These are phyloP conservation scores for Drosophila truncata DNA, from an alignment of 1,140 invertebrate genomes.

Conservation along the genomic window DNA sequence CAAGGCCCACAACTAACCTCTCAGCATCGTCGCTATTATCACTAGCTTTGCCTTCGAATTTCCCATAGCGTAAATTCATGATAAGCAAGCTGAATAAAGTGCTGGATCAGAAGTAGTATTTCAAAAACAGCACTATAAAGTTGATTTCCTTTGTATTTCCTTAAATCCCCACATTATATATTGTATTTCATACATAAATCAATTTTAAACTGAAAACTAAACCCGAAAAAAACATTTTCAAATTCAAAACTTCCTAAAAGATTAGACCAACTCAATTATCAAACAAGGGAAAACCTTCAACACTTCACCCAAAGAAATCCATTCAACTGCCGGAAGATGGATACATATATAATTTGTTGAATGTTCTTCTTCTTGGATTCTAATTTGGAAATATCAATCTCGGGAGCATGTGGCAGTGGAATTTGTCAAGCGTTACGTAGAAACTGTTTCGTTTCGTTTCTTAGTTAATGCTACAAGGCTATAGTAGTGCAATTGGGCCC, in stretches of 20 bases:
- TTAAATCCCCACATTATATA: neutral
- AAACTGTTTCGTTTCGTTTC: constrained; percentile 79
- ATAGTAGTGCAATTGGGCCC: constrained; percentile 69
- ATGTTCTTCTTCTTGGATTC: constrained; percentile 32
- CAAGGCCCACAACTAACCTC: neutral
- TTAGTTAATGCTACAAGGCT: constrained; percentile 59
- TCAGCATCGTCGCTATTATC: neutral
- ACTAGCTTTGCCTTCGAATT: neutral
- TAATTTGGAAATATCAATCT: constrained; percentile 60
- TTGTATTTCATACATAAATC: neutral
- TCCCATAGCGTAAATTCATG: neutral
- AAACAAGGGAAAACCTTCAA: neutral
- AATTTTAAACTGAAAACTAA: neutral
- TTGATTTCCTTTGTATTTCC: neutral
- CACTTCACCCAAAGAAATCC: constrained; percentile 7
- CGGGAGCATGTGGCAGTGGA: constrained; percentile 67
- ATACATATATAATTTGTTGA: constrained; percentile 29
- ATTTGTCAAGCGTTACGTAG: constrained; percentile 84
- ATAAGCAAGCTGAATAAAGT: neutral
- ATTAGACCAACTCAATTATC: neutral
- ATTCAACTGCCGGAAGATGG: constrained; percentile 5
- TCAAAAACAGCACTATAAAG: neutral
- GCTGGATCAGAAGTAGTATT: too few relatives aligned
- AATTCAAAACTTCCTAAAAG: neutral
- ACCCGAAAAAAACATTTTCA: too few relatives aligned